phyloP scores from a whole-genome alignment of 2,797 vertebrate genomes.

The Notolepis coatsorum region DNA sequence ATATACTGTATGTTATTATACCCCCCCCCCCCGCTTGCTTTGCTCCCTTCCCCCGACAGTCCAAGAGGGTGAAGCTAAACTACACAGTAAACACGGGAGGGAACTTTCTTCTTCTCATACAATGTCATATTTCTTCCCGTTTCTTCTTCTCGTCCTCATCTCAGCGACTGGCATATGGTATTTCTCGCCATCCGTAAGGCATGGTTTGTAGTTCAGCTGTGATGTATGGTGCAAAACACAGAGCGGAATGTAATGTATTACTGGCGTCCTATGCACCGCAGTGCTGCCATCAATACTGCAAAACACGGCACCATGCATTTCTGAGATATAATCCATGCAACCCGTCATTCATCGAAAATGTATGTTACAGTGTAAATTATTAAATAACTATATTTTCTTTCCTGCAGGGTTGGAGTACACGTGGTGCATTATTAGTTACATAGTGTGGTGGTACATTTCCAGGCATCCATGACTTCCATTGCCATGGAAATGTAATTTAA shows the following conservation, averaged over 20 bases:
- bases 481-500: conserved; percentile 20
- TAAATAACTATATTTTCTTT: conserved; percentile 55
- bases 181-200: conserved; percentile 45
- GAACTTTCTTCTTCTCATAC: conserved; percentile 2
- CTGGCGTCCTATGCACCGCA: neutral
- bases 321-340: conserved; percentile 20
- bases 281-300: conserved; percentile 7
- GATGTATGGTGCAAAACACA: conserved; percentile 40
- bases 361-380: conserved; percentile 61
- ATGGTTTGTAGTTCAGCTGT: conserved; percentile 37
- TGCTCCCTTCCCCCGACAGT: conserved; percentile 15
- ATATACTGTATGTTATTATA: conserved; percentile 42
- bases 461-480: conserved; percentile 13
- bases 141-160: conserved; percentile 21
- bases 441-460: neutral
- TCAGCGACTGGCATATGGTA: conserved; percentile 39
- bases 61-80: conserved; percentile 27
- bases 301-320: conserved; percentile 33
- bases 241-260: conserved; percentile 32
- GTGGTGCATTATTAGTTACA: conserved; percentile 1
- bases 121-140: neutral
- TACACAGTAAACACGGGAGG: conserved; percentile 8
- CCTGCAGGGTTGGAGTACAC: conserved; percentile 34
- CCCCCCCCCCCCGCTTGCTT: too few relatives aligned
- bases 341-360: conserved; percentile 44